Base-by-base conservation (phyloP, 2,888 invertebrate genomes). In the Hirtodrosophila histrioides region DNA sequence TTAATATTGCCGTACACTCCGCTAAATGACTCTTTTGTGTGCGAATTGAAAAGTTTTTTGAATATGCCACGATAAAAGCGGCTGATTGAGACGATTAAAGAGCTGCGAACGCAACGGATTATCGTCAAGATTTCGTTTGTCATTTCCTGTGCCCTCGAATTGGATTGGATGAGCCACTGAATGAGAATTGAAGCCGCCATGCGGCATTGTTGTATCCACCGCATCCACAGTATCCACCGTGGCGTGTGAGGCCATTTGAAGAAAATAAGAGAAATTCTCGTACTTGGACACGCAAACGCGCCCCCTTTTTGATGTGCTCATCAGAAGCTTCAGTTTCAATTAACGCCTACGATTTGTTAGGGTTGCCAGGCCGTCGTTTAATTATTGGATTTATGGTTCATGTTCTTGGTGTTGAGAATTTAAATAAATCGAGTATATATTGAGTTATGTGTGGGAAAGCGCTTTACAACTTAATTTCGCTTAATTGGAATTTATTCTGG, bases 41-140 rank as follows among this genome's bases (percentile, higher is more conserved):
- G 50, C 66, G 73, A 69, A 83, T 83, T 87, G 87, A 87, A 69
- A 75, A 81, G 71, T 75, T 74, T 60, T 66, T 69, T 84, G 79
- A 82, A 82, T 86, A 54, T 75, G 76, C 73, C 86, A 69, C 73
- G 62, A 78, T 78, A 79, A 71, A 49, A 61, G 54, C 77, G 60
- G 40, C 51, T 77, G 73, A 79, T 79, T 70, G 58, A 67, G 67
- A 48, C 75, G 75, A 75, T 80, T 69, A 67, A 81, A 75, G 71
- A 53, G 61, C 60, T 55, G 46, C 41, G 61, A 61, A 41, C 49
- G 68, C 86, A 82, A 85, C 75, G 82, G 87, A 85, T 82, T 82
- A 73, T 62, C 65, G 60, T 67, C 49, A 57, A 73, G 65, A 65
- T 69, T 78, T 72, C 49, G 51, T 67, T 48, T 64, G 67, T 66